A percentile compares a stretch with the other conserved stretches of the same genome.
Evolutionary conservation across 2,797 vertebrate species (phyloP).

Genomic region (Pseudochirops corinnae): DNA sequence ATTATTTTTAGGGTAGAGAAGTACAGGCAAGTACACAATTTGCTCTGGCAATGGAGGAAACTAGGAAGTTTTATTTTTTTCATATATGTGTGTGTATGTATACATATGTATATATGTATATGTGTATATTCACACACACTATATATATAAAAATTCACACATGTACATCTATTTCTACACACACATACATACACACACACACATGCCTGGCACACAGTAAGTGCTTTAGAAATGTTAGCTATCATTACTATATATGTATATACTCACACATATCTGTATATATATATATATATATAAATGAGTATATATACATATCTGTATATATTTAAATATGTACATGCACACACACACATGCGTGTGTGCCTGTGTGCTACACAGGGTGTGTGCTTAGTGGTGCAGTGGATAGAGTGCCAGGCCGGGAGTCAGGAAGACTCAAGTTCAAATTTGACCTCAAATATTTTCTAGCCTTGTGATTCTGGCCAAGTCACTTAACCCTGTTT

Average conservation of each 20-base stretch:
- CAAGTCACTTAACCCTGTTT: neutral
- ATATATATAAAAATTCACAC: neutral
- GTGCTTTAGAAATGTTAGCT: neutral
- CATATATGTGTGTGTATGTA: too few species aligned
- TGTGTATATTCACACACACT: neutral
- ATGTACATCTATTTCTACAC: too few species aligned
- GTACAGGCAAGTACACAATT: neutral
- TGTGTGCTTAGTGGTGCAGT: neutral
- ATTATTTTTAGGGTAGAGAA: neutral
- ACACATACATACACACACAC: too few species aligned
- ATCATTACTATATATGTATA: neutral
- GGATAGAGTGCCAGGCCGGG: neutral
- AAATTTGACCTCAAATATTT: neutral
- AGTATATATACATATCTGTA: too few species aligned
- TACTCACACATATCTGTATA: neutral
- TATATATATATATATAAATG: neutral
- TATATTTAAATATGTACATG: neutral
- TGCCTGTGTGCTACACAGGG: too few species aligned
- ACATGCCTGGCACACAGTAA: neutral
- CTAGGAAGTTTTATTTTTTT: neutral
- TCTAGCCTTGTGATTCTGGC: neutral
- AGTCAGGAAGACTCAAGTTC: neutral
- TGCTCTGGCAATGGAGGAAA: neutral
- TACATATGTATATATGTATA: too few species aligned
- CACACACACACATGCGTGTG: too few species aligned